Percentiles rank a stretch among this genome's conserved stretches.
Evolutionary conservation across 2,888 invertebrate species (phyloP).

Genomic region (Galerucella nymphaeae): DNA sequence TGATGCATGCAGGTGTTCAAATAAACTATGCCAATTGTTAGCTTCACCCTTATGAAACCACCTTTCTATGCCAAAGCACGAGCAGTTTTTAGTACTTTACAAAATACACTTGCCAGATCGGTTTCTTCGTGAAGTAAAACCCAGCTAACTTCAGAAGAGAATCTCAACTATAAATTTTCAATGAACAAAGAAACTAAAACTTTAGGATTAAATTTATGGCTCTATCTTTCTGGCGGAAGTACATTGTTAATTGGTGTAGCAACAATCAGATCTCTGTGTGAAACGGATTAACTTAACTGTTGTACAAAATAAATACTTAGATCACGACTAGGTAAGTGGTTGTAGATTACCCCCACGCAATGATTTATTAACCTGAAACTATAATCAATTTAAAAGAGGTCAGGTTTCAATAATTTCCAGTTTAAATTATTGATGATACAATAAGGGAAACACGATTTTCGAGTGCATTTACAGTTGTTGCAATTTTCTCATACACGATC

Average conservation of each 20-base stretch:
- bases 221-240: too few species aligned
- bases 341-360: slow-evolving; percentile 40
- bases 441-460: slow-evolving; percentile 13
- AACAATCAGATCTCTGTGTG: neutral
- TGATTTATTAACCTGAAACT: slow-evolving; percentile 39
- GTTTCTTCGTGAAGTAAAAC: too few species aligned
- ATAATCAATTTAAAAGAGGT: slow-evolving; percentile 33
- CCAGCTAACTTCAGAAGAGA: too few species aligned
- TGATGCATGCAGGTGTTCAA: too few species aligned
- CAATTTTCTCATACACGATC: slow-evolving; percentile 28
- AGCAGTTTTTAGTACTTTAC: too few species aligned
- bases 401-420: slow-evolving; percentile 23
- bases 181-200: too few species aligned
- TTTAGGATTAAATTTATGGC: too few species aligned
- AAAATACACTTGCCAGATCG: too few species aligned
- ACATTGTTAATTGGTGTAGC: neutral
- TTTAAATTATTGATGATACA: slow-evolving; percentile 20
- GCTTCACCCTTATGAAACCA: too few species aligned
- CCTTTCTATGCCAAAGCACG: too few species aligned
- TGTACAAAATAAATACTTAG: slow-evolving; percentile 35
- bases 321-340: slow-evolving; percentile 38
- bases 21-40: too few species aligned
- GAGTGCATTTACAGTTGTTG: slow-evolving; percentile 22
- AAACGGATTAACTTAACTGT: slow-evolving; percentile 21
- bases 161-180: too few species aligned